Conservation (phyloP, 2,888 invertebrate species). For the Cecidostiba fungosa region DNA sequence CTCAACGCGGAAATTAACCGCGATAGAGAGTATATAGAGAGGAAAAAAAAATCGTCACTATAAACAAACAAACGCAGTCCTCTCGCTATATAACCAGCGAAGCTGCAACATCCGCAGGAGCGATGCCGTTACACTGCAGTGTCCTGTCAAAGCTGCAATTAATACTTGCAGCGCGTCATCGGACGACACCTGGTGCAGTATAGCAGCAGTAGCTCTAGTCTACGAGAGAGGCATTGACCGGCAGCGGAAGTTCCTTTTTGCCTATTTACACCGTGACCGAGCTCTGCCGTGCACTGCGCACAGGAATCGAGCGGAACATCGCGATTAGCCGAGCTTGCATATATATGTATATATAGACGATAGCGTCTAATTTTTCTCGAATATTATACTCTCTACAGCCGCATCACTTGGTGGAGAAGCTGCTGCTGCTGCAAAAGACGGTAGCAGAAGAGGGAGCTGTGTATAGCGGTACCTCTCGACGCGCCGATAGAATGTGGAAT, state of each 20-base stretch:
- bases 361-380: background rate
- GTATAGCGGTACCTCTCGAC: slow-evolving; percentile 56
- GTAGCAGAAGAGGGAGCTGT: background rate
- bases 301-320: slow-evolving; percentile 26
- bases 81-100: background rate
- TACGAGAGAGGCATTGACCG: background rate
- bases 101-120: background rate
- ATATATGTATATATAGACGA: background rate
- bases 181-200: slow-evolving; percentile 30
- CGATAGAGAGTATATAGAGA: background rate
- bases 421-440: background rate
- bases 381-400: background rate
- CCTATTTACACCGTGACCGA: slow-evolving; percentile 58
- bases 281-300: slow-evolving; percentile 16
- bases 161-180: slow-evolving; percentile 30
- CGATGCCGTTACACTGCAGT: slow-evolving; percentile 35
- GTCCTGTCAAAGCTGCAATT: slow-evolving; percentile 49
- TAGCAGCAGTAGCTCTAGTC: background rate
- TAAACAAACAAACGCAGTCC: background rate
- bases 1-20: background rate
- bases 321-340: slow-evolving; percentile 20
- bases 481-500: slow-evolving; percentile 59
- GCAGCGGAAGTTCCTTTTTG: slow-evolving; percentile 54
- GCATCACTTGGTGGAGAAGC: background rate
- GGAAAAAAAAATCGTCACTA: background rate